Evolutionary conservation across 2,797 vertebrate genomes (phyloP).

Genomic region (Clamator glandarius): DNA sequence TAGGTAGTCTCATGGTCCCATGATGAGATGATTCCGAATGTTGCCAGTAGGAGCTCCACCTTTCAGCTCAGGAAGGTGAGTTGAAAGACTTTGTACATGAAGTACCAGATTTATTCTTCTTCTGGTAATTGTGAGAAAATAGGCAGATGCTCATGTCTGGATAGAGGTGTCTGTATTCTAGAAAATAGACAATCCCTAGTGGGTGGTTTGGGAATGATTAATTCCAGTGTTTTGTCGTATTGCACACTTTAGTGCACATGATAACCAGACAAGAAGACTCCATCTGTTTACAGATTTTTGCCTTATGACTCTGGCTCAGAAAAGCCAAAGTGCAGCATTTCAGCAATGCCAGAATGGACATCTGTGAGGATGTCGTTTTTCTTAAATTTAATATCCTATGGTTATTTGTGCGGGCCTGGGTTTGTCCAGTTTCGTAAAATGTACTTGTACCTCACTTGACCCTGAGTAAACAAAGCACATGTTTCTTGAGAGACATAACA

Average conservation of each 20-base stretch:
- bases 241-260: not conserved
- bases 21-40: not conserved
- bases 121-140: not conserved
- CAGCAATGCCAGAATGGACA: conserved; percentile 60
- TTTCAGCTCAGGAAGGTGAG: not conserved
- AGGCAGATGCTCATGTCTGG: not conserved
- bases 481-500: not conserved
- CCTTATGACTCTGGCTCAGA: conserved; percentile 24
- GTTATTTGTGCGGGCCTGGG: not conserved
- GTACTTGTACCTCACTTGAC: not conserved
- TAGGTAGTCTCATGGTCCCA: not conserved
- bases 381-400: not conserved
- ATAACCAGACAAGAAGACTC: not conserved
- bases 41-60: not conserved
- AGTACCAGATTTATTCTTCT: not conserved
- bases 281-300: conserved; percentile 42
- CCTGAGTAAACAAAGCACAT: not conserved
- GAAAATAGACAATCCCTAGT: conserved; percentile 29
- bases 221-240: conserved; percentile 38
- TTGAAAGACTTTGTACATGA: not conserved
- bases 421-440: conserved; percentile 5
- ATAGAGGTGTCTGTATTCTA: not conserved
- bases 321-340: not conserved
- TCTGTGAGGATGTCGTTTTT: conserved; percentile 42
- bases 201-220: conserved; percentile 26